Percentiles rank a stretch among this genome's conserved stretches.
These are phyloP conservation scores for Notothenia coriiceps DNA, from an alignment of 2,113 vertebrate species.

Conservation along the genomic window DNA sequence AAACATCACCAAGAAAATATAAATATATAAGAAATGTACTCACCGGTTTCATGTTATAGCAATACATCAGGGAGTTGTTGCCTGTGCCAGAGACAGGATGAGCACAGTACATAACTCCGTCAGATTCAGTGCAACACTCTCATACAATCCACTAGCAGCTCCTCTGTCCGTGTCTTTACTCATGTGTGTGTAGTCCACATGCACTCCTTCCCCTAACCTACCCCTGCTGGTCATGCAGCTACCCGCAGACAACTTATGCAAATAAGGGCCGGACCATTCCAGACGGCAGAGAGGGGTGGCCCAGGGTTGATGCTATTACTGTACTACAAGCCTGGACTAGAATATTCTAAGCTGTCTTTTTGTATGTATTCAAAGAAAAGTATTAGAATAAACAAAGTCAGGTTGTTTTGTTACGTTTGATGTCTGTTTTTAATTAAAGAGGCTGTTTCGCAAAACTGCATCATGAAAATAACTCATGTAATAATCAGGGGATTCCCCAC, in stretches of 20 bases:
- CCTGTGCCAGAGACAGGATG: conserved; percentile 91
- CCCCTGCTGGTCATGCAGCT: conserved; percentile 89
- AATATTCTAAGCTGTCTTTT: conserved; percentile 1
- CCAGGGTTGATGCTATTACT: conserved; percentile 30
- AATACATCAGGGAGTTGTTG: conserved; percentile 93
- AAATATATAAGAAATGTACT: conserved; percentile 70
- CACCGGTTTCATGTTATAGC: conserved; percentile 96
- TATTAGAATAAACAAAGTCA: not conserved
- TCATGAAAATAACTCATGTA: not conserved
- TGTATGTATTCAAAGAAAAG: not conserved
- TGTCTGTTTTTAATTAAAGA: not conserved
- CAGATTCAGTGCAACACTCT: conserved; percentile 75
- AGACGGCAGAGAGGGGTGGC: conserved; percentile 73
- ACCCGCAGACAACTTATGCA: conserved; percentile 94
- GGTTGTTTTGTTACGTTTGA: conserved; percentile 3
- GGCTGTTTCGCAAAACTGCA: not conserved
- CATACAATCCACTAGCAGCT: conserved; percentile 76
- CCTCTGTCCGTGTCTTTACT: conserved; percentile 69
- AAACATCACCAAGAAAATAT: not conserved
- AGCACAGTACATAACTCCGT: conserved; percentile 93
- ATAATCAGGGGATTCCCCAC: conserved; percentile 57
- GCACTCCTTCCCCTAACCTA: conserved; percentile 83
- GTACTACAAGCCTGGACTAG: conserved; percentile 3
- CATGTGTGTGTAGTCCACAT: conserved; percentile 69
- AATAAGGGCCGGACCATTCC: conserved; percentile 93